A percentile compares a stretch with the other conserved stretches of the same genome.
Evolutionary conservation across 2,888 invertebrate genomes (phyloP).

Genomic region (Dasysyrphus albostriatus): DNA sequence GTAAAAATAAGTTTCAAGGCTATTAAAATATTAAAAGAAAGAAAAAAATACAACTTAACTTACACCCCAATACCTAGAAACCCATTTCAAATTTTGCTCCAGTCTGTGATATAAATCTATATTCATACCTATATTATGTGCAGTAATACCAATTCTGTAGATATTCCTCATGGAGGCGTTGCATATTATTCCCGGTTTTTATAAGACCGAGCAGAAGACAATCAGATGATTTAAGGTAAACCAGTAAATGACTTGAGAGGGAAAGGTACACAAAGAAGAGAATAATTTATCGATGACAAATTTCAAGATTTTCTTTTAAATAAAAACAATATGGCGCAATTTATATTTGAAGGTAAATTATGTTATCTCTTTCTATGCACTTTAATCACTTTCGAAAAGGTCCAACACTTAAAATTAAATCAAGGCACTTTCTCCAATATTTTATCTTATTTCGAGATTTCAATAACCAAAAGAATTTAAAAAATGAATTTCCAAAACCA

Average conservation of each 20-base stretch:
- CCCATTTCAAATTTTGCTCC: constrained; percentile 6
- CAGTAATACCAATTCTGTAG: constrained; percentile 19
- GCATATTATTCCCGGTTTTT: neutral
- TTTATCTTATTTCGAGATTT: constrained; percentile 19
- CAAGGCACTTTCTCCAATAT: neutral
- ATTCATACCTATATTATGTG: neutral
- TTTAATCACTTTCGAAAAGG: neutral
- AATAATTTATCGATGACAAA: constrained; percentile 1
- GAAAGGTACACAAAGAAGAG: constrained; percentile 13
- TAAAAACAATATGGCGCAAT: constrained; percentile 30
- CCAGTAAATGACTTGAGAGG: constrained; percentile 3
- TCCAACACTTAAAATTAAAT: neutral
- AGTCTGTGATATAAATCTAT: neutral
- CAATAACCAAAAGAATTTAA: neutral
- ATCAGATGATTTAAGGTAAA: constrained; percentile 33
- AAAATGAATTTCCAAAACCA: neutral
- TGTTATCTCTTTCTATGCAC: neutral
- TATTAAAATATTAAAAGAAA: neutral
- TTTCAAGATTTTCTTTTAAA: constrained; percentile 18
- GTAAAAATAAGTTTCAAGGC: neutral
- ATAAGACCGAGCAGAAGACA: constrained; percentile 24
- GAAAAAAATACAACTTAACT: neutral
- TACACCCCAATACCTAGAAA: constrained; percentile 18
- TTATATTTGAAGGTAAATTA: neutral
- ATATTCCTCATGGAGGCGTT: constrained; percentile 34